These are phyloP conservation scores for Drosophila peninsularis DNA, from an alignment of 2,888 invertebrate species.

Conservation along the genomic window DNA sequence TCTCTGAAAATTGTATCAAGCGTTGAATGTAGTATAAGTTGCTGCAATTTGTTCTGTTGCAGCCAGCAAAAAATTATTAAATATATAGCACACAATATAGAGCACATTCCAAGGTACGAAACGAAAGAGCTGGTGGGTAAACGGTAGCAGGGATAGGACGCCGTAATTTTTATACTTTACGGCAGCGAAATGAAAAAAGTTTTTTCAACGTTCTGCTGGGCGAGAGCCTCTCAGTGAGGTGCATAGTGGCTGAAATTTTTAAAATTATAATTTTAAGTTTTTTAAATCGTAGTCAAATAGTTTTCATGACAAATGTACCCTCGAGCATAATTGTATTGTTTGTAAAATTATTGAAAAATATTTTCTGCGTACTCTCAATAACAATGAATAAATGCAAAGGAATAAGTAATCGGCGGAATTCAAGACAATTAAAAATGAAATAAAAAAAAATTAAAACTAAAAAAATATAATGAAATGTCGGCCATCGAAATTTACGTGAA, in stretches of 20 bases:
- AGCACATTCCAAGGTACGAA: slow-evolving; percentile 22
- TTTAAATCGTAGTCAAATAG: neutral
- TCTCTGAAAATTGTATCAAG: slow-evolving; percentile 15
- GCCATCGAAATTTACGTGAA: slow-evolving; percentile 19
- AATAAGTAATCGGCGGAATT: neutral
- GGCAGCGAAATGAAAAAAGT: slow-evolving; percentile 67
- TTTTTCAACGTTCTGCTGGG: slow-evolving; percentile 27
- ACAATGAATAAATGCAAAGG: neutral
- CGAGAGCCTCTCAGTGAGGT: slow-evolving; percentile 1
- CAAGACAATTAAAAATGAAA: slow-evolving; percentile 48
- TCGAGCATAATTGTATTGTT: neutral
- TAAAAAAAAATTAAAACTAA: slow-evolving; percentile 4
- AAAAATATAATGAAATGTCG: slow-evolving; percentile 15
- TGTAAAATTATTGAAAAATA: neutral
- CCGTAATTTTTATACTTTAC: slow-evolving; percentile 55
- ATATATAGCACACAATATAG: slow-evolving; percentile 52
- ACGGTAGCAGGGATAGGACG: slow-evolving; percentile 18
- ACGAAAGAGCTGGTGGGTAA: neutral
- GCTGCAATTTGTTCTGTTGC: slow-evolving; percentile 31
- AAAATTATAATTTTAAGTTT: neutral
- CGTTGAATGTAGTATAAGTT: slow-evolving; percentile 23
- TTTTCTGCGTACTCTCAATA: neutral
- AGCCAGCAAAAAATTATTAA: slow-evolving; percentile 30
- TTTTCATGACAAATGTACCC: neutral
- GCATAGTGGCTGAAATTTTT: neutral